Evolutionary conservation across 2,113 vertebrate species (phyloP).

Genomic region (Aix galericulata): DNA sequence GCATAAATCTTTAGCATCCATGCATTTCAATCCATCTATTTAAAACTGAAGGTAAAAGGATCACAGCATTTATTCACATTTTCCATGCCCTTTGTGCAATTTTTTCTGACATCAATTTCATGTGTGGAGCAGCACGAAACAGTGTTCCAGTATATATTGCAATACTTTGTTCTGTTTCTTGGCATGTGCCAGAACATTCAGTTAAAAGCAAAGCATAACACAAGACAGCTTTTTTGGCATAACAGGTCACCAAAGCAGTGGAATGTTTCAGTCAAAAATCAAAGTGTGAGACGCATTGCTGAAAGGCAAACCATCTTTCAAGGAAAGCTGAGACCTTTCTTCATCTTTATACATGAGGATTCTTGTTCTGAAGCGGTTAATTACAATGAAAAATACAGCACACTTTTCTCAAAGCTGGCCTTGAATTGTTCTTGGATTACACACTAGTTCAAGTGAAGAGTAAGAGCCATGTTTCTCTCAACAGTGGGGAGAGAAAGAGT

Average conservation of each 20-base stretch:
- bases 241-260: slow-evolving; percentile 44
- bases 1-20: slow-evolving; percentile 46
- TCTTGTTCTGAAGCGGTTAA: slow-evolving; percentile 52
- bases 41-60: slow-evolving; percentile 52
- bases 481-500: not conserved
- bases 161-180: slow-evolving; percentile 37
- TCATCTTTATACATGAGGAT: slow-evolving; percentile 60
- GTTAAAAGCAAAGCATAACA: not conserved
- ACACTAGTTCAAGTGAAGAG: not conserved
- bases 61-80: slow-evolving; percentile 2
- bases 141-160: not conserved
- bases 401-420: not conserved
- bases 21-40: slow-evolving; percentile 27
- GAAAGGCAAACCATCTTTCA: slow-evolving; percentile 44
- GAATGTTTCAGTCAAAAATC: slow-evolving; percentile 49
- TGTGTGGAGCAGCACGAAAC: not conserved
- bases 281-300: slow-evolving; percentile 40
- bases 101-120: slow-evolving; percentile 49
- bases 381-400: slow-evolving; percentile 24
- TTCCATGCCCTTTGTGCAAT: slow-evolving; percentile 11
- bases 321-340: slow-evolving; percentile 55
- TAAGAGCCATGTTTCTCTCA: slow-evolving; percentile 15
- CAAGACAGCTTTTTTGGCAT: slow-evolving; percentile 43
- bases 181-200: not conserved
- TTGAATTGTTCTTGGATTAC: slow-evolving; percentile 12